These are phyloP conservation scores for Patella caerulea DNA, from an alignment of 2,888 invertebrate genomes.

Conservation along the genomic window DNA sequence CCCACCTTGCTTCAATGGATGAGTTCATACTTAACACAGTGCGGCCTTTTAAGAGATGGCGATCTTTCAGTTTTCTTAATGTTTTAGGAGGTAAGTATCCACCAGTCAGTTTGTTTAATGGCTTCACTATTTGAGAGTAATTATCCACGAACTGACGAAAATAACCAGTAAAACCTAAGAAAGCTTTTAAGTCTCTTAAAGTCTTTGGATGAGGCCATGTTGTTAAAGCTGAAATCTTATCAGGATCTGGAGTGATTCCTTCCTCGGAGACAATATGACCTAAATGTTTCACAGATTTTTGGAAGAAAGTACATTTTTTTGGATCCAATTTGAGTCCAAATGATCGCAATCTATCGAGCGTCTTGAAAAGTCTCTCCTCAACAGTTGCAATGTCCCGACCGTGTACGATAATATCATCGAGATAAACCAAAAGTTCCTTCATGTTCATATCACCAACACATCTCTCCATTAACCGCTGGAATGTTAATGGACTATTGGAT, in stretches of 20 bases:
- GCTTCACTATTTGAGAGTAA: constrained; percentile 8
- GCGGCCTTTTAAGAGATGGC: not conserved
- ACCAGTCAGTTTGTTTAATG: not conserved
- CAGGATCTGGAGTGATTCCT: constrained; percentile 1
- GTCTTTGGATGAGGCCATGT: not conserved
- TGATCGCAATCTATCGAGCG: constrained; percentile 1
- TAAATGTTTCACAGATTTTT: constrained; percentile 6
- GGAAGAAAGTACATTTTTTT: constrained; percentile 14
- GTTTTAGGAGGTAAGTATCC: not conserved
- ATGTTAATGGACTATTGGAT: constrained; percentile 13
- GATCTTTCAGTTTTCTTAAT: not conserved
- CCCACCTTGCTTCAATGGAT: not conserved
- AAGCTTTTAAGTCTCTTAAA: not conserved
- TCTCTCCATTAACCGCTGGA: constrained; percentile 20
- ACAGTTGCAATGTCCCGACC: constrained; percentile 3
- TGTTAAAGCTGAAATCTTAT: not conserved
- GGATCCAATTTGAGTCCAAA: constrained; percentile 21
- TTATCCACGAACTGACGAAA: not conserved
- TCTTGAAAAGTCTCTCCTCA: not conserved
- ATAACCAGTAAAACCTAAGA: not conserved
- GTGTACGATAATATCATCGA: constrained; percentile 19
- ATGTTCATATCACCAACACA: constrained; percentile 25
- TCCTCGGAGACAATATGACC: not conserved
- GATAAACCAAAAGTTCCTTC: constrained; percentile 18
- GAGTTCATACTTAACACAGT: not conserved